Conservation (phyloP, 2,113 vertebrate species). For the Eulemur rufifrons region DNA sequence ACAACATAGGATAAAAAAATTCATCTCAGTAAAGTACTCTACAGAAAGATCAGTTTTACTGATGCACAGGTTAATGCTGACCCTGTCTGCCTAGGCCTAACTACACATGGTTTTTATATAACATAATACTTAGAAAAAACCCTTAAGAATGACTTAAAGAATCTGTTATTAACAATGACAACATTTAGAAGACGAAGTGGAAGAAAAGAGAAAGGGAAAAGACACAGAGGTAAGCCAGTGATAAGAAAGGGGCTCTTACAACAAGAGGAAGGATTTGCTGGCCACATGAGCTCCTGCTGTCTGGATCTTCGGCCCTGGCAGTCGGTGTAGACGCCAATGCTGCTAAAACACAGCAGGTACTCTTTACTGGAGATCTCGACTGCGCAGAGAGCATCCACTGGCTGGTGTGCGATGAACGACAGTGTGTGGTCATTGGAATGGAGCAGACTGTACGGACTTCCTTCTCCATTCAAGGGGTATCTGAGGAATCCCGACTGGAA, state of each 20-base stretch:
- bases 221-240: neutral
- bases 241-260: conserved; percentile 87
- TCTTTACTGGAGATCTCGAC: conserved; percentile 98
- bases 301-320: conserved; percentile 96
- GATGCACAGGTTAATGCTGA: neutral
- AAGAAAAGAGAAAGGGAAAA: neutral
- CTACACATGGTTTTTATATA: neutral
- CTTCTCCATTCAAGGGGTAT: conserved; percentile 92
- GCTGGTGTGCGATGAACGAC: conserved; percentile 94
- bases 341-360: conserved; percentile 97
- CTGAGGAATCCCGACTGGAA: conserved; percentile 95
- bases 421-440: conserved; percentile 96
- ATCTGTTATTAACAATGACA: neutral
- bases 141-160: neutral
- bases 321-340: conserved; percentile 97
- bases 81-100: neutral
- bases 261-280: conserved; percentile 91
- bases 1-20: neutral
- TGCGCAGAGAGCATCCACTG: conserved; percentile 94
- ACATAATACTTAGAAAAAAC: neutral
- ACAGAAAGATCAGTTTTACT: neutral
- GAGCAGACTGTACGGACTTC: conserved; percentile 90
- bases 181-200: neutral
- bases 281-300: conserved; percentile 99
- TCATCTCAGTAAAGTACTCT: neutral